These are phyloP conservation scores for Struthidea cinerea DNA, from an alignment of 2,113 vertebrate genomes.

Conservation along the genomic window DNA sequence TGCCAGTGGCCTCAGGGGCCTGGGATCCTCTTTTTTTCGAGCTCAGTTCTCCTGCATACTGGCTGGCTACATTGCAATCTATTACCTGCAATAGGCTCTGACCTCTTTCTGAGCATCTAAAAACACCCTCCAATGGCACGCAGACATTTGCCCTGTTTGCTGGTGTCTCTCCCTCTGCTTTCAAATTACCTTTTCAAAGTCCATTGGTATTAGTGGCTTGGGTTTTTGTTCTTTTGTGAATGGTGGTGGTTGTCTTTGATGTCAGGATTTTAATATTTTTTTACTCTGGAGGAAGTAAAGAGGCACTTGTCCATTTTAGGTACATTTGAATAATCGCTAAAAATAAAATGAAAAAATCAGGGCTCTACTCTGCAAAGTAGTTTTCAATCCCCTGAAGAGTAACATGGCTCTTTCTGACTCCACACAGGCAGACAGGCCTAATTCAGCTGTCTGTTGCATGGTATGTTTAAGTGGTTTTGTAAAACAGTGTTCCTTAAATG, in stretches of 20 bases:
- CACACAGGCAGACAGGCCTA: conserved; percentile 51
- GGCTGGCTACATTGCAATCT: not conserved
- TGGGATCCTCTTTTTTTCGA: not conserved
- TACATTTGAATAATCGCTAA: conserved; percentile 35
- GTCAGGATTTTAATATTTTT: not conserved
- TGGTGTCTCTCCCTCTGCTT: not conserved
- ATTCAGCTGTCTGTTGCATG: conserved; percentile 54
- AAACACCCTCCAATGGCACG: not conserved
- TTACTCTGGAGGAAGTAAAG: not conserved
- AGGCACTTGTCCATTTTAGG: not conserved
- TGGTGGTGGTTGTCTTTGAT: not conserved
- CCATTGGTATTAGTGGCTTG: not conserved
- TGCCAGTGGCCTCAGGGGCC: not conserved
- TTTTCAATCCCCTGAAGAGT: conserved; percentile 54
- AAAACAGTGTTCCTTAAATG: conserved; percentile 58
- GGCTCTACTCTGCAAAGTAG: conserved; percentile 21
- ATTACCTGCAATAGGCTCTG: not conserved
- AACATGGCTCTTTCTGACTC: conserved; percentile 49
- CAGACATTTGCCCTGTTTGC: not conserved
- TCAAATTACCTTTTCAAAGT: not conserved
- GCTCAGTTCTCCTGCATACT: not conserved
- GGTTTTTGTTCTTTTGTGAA: not conserved
- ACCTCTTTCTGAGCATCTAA: not conserved
- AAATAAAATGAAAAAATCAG: conserved; percentile 25
- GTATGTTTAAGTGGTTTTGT: conserved; percentile 58